Percentiles rank a stretch among this genome's conserved stretches.
phyloP scores from a whole-genome alignment of 2,888 invertebrate genomes.

The Embidobia sp. region DNA sequence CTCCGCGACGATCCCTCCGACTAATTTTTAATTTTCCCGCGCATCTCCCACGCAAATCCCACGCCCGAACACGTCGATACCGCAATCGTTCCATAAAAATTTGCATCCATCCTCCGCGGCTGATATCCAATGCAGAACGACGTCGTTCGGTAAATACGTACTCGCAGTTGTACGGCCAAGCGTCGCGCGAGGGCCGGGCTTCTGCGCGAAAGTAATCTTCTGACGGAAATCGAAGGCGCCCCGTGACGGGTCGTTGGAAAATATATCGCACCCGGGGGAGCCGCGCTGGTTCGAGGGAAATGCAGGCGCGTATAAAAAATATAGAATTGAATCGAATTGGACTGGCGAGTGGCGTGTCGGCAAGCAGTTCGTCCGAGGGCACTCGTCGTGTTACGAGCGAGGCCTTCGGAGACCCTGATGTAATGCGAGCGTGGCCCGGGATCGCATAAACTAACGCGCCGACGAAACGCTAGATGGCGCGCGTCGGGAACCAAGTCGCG shows the following conservation, averaged over 20 bases:
- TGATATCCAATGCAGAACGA: conserved; percentile 42
- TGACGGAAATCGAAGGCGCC: conserved; percentile 70
- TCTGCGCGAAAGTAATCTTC: conserved; percentile 62
- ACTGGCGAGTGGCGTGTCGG: conserved; percentile 76
- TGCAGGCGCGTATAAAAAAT: conserved; percentile 62
- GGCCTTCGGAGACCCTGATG: conserved; percentile 70
- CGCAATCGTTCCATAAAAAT: conserved; percentile 30
- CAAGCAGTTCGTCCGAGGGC: conserved; percentile 77
- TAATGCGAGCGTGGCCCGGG: conserved; percentile 70
- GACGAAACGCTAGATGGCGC: conserved; percentile 29
- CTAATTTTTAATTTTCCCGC: not conserved
- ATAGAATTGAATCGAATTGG: conserved; percentile 76
- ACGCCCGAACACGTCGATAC: conserved; percentile 15
- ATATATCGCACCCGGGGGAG: conserved; percentile 79
- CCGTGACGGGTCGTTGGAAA: conserved; percentile 75
- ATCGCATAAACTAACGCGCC: conserved; percentile 67
- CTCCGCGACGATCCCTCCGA: too few species aligned
- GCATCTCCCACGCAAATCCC: not conserved
- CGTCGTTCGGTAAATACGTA: conserved; percentile 49
- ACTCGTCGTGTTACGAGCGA: conserved; percentile 71
- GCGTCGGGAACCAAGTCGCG: conserved; percentile 49
- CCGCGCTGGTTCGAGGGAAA: conserved; percentile 45
- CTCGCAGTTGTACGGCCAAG: conserved; percentile 40
- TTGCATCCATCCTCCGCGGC: conserved; percentile 35
- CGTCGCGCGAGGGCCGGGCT: conserved; percentile 32